Conservation (phyloP, 2,888 invertebrate genomes). For the Xestia xanthographa region DNA sequence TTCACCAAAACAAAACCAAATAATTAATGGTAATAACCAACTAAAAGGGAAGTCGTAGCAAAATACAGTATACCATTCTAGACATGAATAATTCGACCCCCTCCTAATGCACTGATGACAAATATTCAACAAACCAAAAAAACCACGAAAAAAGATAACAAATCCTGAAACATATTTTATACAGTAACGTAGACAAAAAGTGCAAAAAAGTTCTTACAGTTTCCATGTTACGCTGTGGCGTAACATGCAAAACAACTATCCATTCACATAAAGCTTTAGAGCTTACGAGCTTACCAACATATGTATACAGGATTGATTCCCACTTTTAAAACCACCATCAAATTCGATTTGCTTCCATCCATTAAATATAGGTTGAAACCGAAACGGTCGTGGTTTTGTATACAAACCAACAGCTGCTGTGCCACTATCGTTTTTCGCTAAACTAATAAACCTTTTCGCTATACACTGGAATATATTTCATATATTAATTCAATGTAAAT, state of each 20-base stretch:
- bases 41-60: neutral
- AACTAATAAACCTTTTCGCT: conserved; percentile 28
- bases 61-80: neutral
- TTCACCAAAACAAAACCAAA: neutral
- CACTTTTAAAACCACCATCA: conserved; percentile 49
- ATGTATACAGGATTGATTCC: conserved; percentile 26
- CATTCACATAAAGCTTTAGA: conserved; percentile 16
- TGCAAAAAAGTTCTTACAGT: neutral
- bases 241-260: neutral
- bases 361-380: conserved; percentile 54
- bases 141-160: too few species aligned
- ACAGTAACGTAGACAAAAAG: neutral
- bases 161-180: neutral
- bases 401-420: conserved; percentile 40
- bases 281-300: conserved; percentile 23
- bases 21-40: neutral
- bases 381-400: conserved; percentile 39
- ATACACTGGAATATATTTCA: neutral
- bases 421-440: conserved; percentile 17
- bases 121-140: neutral
- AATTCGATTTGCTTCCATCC: conserved; percentile 50
- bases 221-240: neutral
- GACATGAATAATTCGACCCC: neutral
- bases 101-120: neutral
- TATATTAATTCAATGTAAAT: neutral